Base-by-base conservation (phyloP, 2,888 invertebrate species). In the Pandemis heparana region DNA sequence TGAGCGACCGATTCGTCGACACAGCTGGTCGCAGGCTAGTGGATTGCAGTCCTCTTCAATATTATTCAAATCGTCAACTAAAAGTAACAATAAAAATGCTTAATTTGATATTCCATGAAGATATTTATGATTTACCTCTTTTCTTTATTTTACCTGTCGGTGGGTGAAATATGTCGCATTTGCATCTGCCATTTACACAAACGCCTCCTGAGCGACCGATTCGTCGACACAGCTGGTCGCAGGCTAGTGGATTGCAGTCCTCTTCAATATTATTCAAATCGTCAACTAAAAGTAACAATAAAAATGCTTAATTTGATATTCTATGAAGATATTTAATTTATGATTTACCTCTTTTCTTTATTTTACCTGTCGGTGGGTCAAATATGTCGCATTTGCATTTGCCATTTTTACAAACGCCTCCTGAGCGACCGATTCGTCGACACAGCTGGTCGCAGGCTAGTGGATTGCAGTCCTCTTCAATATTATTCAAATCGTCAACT, bases 321-420 rank as follows among this genome's bases (percentile, higher is more conserved):
- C 23, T 2, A 23, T 23, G 23, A 23, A 23, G 23, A 23, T 23
- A 23, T 23, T 10, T n/a, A 14, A n/a, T n/a, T n/a, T n/a, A n/a
- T n/a, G n/a, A n/a, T n/a, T n/a, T 6, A 46, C 5, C 12, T 9
- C 14, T 12, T 10, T 46, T 46, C 46, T 5, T 1, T 12, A 48
- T 48, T n/a, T 61, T 63, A 75, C 76, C 76, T 70, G 23, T 8
- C 18, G 12, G 60, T 66, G 14, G 59, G n/a, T 70, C 65, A 56
- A 75, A 69, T 64, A 74, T 79, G 60, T 81, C 83, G 59, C 88
- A 87, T 66, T 83, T 82, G 79, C 85, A 87, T 32, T 68, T 76
- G 39, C 80, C 82, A 0, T 79, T 78, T 10, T 82, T 80, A 76
- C 86, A 87, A 0, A 71, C 79, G 0, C 86, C 87, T 0, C 84